Percentiles rank a stretch among this genome's conserved stretches.
Evolutionary conservation across 23 tunicate species (phyloP).

Genomic region (Botrylloides violaceus): DNA sequence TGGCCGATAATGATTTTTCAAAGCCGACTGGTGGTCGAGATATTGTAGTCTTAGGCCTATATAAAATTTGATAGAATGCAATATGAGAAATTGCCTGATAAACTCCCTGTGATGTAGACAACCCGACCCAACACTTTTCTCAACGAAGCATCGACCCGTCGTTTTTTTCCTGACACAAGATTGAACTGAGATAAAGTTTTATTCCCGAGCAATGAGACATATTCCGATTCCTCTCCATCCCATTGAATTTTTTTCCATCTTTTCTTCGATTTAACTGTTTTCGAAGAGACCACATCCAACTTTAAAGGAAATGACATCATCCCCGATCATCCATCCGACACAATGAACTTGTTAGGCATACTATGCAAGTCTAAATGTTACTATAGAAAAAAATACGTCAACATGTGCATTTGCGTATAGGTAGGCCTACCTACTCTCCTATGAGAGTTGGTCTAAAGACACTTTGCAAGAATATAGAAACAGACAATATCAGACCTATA

Average conservation of each 20-base stretch:
- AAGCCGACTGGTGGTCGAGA: slow-evolving; percentile 1
- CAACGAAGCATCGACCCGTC: slow-evolving; percentile 41
- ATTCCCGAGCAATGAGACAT: slow-evolving; percentile 57
- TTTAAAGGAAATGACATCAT: slow-evolving; percentile 17
- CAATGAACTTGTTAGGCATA: no score
- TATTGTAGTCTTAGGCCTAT: not conserved
- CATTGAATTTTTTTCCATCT: slow-evolving; percentile 69
- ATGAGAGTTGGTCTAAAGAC: no score
- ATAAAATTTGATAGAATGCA: no score
- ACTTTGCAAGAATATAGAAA: no score
- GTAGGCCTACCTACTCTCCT: no score
- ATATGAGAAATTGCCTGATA: slow-evolving; percentile 38
- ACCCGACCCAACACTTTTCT: slow-evolving; percentile 44
- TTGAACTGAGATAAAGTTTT: slow-evolving; percentile 44
- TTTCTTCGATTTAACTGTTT: slow-evolving; percentile 59
- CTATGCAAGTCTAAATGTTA: no score
- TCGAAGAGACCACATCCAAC: slow-evolving; percentile 40
- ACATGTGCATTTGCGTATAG: no score
- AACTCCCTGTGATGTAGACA: slow-evolving; percentile 37
- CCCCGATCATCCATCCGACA: not conserved
- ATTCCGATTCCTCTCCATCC: slow-evolving; percentile 72
- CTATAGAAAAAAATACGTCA: no score
- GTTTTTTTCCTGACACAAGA: slow-evolving; percentile 73
- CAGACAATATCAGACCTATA: no score
- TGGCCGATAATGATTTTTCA: no score